Evolutionary conservation across 2,797 vertebrate genomes (phyloP).

Genomic region (Siniperca undulata): DNA sequence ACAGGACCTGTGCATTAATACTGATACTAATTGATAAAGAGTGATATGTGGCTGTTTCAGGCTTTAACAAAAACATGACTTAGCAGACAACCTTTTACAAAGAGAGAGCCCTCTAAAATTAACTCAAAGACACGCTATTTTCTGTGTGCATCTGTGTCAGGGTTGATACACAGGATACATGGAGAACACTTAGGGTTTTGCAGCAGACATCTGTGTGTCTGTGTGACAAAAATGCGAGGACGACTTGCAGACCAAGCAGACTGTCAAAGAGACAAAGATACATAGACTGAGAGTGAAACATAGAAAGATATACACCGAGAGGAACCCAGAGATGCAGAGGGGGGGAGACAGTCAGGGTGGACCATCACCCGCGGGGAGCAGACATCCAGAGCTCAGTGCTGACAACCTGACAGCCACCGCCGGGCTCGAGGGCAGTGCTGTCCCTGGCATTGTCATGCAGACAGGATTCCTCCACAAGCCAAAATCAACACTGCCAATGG

Average conservation of each 20-base stretch:
- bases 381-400: conserved; percentile 55
- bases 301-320: conserved; percentile 24
- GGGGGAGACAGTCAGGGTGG: conserved; percentile 39
- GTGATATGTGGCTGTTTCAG: background rate
- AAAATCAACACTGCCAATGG: conserved; percentile 19
- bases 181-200: conserved; percentile 21
- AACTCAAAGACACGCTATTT: background rate
- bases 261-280: conserved; percentile 42
- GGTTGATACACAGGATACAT: background rate
- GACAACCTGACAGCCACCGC: conserved; percentile 59
- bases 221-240: conserved; percentile 18
- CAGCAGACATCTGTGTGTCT: conserved; percentile 38
- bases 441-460: conserved; percentile 47
- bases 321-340: conserved; percentile 32
- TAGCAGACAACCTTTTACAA: background rate
- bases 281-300: conserved; percentile 26
- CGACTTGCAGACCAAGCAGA: conserved; percentile 32
- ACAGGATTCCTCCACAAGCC: conserved; percentile 38
- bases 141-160: background rate
- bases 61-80: conserved; percentile 11
- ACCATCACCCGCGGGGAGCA: conserved; percentile 40
- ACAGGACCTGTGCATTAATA: background rate
- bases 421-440: conserved; percentile 24
- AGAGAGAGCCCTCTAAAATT: background rate
- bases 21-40: background rate